phyloP scores from a whole-genome alignment of 2,797 vertebrate genomes.

The Sandelia bainsii region DNA sequence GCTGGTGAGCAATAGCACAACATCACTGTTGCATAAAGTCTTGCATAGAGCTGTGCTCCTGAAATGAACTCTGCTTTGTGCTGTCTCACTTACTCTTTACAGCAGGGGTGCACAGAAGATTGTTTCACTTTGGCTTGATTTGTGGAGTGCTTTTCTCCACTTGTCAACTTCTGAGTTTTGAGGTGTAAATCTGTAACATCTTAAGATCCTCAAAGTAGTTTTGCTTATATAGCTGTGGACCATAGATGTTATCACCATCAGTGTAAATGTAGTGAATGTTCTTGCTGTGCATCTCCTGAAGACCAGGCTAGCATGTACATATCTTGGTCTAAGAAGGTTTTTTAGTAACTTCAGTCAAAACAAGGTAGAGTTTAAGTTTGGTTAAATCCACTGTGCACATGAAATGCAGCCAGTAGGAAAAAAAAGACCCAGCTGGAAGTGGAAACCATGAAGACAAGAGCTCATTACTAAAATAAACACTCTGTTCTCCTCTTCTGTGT shows the following conservation, averaged over 20 bases:
- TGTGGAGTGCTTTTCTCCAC: neutral
- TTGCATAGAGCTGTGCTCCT: constrained; percentile 15
- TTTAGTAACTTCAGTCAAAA: constrained; percentile 47
- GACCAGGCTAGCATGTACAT: constrained; percentile 5
- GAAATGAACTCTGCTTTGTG: constrained; percentile 36
- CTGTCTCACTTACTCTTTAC: constrained; percentile 20
- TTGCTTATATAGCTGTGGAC: neutral
- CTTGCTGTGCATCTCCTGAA: constrained; percentile 8
- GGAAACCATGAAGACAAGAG: constrained; percentile 58
- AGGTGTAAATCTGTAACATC: constrained; percentile 1
- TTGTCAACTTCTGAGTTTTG: neutral
- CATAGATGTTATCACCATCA: neutral
- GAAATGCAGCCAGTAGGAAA: constrained; percentile 53
- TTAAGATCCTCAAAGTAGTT: neutral
- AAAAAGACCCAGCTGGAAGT: constrained; percentile 63
- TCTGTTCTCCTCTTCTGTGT: constrained; percentile 40
- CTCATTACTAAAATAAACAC: constrained; percentile 75
- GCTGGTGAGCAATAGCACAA: constrained; percentile 37
- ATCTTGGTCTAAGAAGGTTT: constrained; percentile 13
- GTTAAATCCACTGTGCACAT: constrained; percentile 47
- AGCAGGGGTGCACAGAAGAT: neutral
- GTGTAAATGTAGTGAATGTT: constrained; percentile 26
- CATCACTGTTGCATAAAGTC: constrained; percentile 17
- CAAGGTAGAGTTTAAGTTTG: constrained; percentile 34
- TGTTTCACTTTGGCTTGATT: constrained; percentile 4